phyloP scores from a whole-genome alignment of 2,113 vertebrate genomes.

The Corythaixoides concolor region DNA sequence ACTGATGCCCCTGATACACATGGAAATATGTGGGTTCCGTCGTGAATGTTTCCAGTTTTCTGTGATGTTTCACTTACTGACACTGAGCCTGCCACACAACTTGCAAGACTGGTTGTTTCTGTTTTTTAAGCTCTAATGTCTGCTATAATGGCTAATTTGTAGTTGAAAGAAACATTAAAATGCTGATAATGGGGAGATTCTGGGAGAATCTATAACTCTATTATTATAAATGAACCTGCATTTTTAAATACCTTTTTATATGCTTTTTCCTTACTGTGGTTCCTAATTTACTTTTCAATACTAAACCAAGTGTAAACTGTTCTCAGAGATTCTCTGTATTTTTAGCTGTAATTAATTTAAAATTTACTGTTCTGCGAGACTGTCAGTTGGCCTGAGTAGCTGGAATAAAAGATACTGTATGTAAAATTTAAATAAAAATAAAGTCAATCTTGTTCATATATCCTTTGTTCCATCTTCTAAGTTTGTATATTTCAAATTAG shows the following conservation, averaged over 20 bases:
- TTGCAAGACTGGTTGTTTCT: background rate
- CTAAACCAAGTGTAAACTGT: background rate
- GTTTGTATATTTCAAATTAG: background rate
- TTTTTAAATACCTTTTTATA: conserved; percentile 37
- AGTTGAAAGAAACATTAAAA: background rate
- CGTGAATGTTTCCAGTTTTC: conserved; percentile 64
- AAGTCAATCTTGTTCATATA: conserved; percentile 8
- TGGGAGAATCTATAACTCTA: background rate
- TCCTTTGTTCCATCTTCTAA: background rate
- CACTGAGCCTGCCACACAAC: background rate
- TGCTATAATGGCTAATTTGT: background rate
- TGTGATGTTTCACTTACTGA: background rate
- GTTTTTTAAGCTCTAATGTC: background rate
- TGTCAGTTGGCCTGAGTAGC: background rate
- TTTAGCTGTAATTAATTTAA: background rate
- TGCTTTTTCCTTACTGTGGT: background rate
- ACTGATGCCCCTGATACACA: conserved; percentile 88
- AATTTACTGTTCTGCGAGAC: background rate
- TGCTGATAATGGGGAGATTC: background rate
- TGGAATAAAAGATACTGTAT: background rate
- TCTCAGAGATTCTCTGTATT: background rate
- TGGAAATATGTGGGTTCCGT: conserved; percentile 95
- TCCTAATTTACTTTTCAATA: background rate
- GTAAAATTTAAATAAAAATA: background rate
- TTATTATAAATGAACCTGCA: background rate